phyloP scores from a whole-genome alignment of 2,113 vertebrate genomes.

The Chaetorhynchus papuensis region DNA sequence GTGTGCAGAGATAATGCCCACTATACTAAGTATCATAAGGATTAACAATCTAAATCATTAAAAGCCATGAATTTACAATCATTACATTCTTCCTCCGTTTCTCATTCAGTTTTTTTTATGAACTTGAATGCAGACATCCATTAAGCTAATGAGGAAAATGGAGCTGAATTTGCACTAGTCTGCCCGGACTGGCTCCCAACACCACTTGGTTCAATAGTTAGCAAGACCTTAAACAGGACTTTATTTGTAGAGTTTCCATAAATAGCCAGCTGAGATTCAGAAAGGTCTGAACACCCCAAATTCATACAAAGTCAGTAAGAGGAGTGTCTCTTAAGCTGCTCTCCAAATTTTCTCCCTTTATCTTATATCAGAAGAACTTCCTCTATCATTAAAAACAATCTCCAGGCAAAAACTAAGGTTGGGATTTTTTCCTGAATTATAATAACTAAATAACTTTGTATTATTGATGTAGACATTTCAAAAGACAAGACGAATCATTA shows the following conservation, averaged over 20 bases:
- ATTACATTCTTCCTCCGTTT: background rate
- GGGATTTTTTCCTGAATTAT: background rate
- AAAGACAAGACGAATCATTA: slow-evolving; percentile 28
- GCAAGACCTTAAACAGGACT: background rate
- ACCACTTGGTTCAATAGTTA: background rate
- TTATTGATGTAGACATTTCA: slow-evolving; percentile 41
- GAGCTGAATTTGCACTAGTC: background rate
- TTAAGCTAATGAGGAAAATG: background rate
- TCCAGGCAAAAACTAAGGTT: background rate
- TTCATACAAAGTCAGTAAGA: background rate
- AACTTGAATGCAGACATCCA: background rate
- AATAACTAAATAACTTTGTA: slow-evolving; percentile 26
- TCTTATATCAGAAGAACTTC: background rate
- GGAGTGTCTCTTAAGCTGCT: background rate
- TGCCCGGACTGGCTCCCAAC: background rate
- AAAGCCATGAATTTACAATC: background rate
- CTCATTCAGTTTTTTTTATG: background rate
- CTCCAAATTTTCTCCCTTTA: background rate
- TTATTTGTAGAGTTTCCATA: background rate
- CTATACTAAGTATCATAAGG: background rate
- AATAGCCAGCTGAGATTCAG: background rate
- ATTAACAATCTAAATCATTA: background rate
- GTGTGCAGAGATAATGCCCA: background rate
- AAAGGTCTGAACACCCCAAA: background rate
- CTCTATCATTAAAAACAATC: background rate